These are phyloP conservation scores for Coregonus clupeaformis DNA, from an alignment of 2,113 vertebrate genomes.

Conservation along the genomic window DNA sequence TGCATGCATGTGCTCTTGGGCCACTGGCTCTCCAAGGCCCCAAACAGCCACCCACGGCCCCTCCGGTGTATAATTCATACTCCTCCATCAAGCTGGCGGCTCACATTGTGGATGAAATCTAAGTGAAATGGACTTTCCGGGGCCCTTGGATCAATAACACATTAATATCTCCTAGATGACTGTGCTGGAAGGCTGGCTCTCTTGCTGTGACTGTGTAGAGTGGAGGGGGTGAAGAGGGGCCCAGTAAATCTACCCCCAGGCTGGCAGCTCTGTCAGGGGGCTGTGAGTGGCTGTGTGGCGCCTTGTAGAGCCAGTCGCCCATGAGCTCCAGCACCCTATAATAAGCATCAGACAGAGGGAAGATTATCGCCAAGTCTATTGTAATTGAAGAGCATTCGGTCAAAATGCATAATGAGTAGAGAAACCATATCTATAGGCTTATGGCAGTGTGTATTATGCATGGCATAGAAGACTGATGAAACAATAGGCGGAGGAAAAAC, in stretches of 20 bases:
- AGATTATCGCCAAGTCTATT: too few relatives aligned
- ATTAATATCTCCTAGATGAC: constrained; percentile 70
- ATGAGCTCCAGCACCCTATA: constrained; percentile 10
- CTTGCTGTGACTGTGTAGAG: constrained; percentile 28
- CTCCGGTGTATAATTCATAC: constrained; percentile 30
- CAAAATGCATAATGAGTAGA: too few relatives aligned
- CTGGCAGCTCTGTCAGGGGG: not conserved
- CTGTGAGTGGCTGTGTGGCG: not conserved
- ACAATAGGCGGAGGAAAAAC: not conserved
- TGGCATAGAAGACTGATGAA: not conserved
- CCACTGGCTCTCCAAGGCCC: not conserved
- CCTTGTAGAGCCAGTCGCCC: not conserved
- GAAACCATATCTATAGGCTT: too few relatives aligned
- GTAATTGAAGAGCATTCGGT: too few relatives aligned
- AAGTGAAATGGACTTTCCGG: constrained; percentile 71
- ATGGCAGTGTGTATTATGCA: constrained; percentile 9
- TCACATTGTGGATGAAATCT: constrained; percentile 64
- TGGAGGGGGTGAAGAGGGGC: constrained; percentile 37
- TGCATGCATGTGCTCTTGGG: not conserved
- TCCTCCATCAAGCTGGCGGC: constrained; percentile 39
- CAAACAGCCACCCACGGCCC: not conserved
- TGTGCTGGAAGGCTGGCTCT: constrained; percentile 39
- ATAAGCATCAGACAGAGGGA: constrained; percentile 1
- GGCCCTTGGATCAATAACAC: constrained; percentile 69
- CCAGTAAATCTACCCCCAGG: constrained; percentile 29